A percentile compares a stretch with the other conserved stretches of the same genome.
Evolutionary conservation across 2,113 vertebrate species (phyloP).

Genomic region (Chinchilla lanigera): DNA sequence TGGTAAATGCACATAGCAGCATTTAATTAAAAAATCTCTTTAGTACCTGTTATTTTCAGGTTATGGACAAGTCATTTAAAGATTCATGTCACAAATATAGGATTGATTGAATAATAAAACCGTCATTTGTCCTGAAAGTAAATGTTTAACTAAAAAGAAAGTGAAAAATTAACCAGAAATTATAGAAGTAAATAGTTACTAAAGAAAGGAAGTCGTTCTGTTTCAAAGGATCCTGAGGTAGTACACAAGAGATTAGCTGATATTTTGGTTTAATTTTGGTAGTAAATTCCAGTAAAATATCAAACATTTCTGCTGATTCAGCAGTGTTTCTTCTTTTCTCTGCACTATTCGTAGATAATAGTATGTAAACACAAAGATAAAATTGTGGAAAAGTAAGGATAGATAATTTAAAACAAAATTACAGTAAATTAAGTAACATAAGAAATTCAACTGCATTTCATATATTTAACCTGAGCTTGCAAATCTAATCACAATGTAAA

Average conservation of each 20-base stretch:
- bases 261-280: background rate
- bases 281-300: background rate
- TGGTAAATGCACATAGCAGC: background rate
- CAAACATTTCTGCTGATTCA: background rate
- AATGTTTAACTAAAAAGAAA: constrained; percentile 12
- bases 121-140: background rate
- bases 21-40: constrained; percentile 25
- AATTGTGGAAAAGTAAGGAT: background rate
- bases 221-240: background rate
- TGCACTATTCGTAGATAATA: background rate
- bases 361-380: background rate
- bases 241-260: background rate
- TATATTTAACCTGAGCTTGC: background rate
- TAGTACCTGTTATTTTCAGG: background rate
- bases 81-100: background rate
- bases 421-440: background rate
- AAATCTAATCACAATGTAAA: background rate
- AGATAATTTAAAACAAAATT: background rate
- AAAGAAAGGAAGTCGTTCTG: background rate
- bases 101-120: background rate
- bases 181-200: background rate
- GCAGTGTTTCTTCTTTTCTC: background rate
- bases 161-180: background rate
- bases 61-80: background rate
- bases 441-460: background rate